phyloP scores from a whole-genome alignment of 2,113 vertebrate genomes.

The Dicentrarchus labrax region DNA sequence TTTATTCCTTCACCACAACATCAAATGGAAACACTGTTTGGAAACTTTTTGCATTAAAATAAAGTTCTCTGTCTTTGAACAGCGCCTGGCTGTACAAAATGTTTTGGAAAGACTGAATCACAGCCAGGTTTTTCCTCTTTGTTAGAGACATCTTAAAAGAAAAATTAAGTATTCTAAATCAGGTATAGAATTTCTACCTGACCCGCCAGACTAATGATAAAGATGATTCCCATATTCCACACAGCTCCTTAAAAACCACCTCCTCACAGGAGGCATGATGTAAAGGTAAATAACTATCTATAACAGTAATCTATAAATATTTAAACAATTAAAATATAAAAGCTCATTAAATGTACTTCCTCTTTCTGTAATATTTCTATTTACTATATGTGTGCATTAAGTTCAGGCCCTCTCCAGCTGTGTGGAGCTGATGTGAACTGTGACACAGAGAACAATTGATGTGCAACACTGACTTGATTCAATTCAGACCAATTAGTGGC shows the following conservation, averaged over 20 bases:
- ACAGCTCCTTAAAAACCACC: neutral
- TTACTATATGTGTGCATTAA: neutral
- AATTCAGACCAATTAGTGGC: conserved; percentile 41
- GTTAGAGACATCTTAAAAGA: neutral
- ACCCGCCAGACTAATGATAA: neutral
- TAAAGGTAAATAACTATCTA: neutral
- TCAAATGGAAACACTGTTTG: neutral
- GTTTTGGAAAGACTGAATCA: neutral
- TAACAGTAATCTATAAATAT: neutral
- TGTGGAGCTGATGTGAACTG: conserved; percentile 1
- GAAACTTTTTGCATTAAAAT: neutral
- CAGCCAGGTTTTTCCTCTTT: neutral
- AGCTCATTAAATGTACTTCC: neutral
- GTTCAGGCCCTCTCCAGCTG: neutral
- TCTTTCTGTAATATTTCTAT: neutral
- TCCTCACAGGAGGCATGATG: too few species aligned
- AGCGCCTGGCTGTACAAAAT: neutral
- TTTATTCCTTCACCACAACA: neutral
- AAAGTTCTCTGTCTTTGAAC: neutral
- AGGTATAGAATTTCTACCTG: neutral
- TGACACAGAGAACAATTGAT: conserved; percentile 14
- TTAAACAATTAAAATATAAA: neutral
- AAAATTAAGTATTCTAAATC: neutral
- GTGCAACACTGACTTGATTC: neutral
- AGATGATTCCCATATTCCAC: neutral